A percentile compares a stretch with the other conserved stretches of the same genome.
These are phyloP conservation scores for Clinocottus analis DNA, from an alignment of 2,113 vertebrate genomes.

Conservation along the genomic window DNA sequence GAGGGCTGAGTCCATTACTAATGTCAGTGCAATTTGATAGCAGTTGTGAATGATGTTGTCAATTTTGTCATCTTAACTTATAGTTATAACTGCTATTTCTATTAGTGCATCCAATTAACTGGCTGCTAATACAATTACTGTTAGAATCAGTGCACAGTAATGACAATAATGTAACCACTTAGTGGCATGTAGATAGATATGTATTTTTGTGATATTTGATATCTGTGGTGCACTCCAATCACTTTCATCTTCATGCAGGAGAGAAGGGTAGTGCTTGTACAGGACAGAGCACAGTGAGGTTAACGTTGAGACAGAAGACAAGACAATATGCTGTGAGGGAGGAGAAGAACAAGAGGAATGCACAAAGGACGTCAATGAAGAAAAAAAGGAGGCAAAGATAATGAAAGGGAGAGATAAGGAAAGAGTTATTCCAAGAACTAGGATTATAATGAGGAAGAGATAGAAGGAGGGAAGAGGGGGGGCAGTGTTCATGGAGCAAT, in stretches of 20 bases:
- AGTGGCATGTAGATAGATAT: slow-evolving; percentile 78
- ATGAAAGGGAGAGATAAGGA: neutral
- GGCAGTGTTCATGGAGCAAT: slow-evolving; percentile 51
- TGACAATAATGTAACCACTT: slow-evolving; percentile 76
- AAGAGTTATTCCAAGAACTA: neutral
- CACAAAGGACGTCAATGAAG: neutral
- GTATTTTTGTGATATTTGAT: slow-evolving; percentile 52
- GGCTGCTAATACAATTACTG: slow-evolving; percentile 76
- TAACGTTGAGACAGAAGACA: neutral
- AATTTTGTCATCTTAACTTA: slow-evolving; percentile 72
- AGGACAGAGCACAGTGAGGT: slow-evolving; percentile 47
- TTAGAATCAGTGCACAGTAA: slow-evolving; percentile 74
- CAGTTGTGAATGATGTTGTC: slow-evolving; percentile 73
- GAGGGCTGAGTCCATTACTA: slow-evolving; percentile 70
- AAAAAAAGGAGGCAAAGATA: neutral
- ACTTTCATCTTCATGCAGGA: slow-evolving; percentile 51
- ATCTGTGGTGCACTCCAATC: slow-evolving; percentile 43
- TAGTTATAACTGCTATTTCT: slow-evolving; percentile 61
- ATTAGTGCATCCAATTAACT: slow-evolving; percentile 67
- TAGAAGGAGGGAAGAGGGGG: neutral
- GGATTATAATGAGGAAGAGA: slow-evolving; percentile 28
- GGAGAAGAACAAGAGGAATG: neutral
- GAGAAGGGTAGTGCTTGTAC: slow-evolving; percentile 59
- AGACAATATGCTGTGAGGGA: slow-evolving; percentile 23
- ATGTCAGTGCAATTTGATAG: slow-evolving; percentile 55